These are phyloP conservation scores for Nannobrachium achirus DNA, from an alignment of 2,113 vertebrate genomes.

Conservation along the genomic window DNA sequence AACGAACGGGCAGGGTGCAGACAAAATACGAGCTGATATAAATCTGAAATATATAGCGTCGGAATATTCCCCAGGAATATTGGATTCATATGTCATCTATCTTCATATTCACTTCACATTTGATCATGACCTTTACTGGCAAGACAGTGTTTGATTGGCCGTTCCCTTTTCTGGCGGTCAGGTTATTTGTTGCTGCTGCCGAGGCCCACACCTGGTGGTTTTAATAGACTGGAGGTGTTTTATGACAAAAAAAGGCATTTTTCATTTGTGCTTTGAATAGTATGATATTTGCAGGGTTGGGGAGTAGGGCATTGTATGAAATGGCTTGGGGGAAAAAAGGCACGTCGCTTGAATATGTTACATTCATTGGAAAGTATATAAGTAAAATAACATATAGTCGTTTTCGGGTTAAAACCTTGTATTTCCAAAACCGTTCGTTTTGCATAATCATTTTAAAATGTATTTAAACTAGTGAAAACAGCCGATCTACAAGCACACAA, in stretches of 20 bases:
- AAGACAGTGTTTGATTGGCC: conserved; percentile 73
- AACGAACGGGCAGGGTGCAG: conserved; percentile 15
- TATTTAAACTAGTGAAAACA: no score
- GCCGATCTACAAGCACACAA: no score
- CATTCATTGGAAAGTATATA: no score
- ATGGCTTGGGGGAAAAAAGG: no score
- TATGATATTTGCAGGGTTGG: neutral
- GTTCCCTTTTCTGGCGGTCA: conserved; percentile 51
- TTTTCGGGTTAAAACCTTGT: no score
- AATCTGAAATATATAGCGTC: conserved; percentile 54
- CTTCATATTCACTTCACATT: conserved; percentile 74
- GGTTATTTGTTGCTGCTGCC: conserved; percentile 64
- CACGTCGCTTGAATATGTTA: no score
- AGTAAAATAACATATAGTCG: no score
- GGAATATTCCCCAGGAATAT: conserved; percentile 40
- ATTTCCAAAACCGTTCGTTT: no score
- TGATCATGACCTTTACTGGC: conserved; percentile 74
- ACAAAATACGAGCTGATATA: conserved; percentile 43
- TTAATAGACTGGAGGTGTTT: conserved; percentile 51
- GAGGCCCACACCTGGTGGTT: conserved; percentile 33
- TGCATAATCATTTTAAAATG: no score
- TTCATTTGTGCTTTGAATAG: conserved; percentile 24
- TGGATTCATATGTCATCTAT: conserved; percentile 66
- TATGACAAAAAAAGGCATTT: conserved; percentile 65
- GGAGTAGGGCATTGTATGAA: neutral